Evolutionary conservation across 2,797 vertebrate species (phyloP), one percentile per base, ranked within the genome.

Genomic region (Clarias laeviceps): DNA sequence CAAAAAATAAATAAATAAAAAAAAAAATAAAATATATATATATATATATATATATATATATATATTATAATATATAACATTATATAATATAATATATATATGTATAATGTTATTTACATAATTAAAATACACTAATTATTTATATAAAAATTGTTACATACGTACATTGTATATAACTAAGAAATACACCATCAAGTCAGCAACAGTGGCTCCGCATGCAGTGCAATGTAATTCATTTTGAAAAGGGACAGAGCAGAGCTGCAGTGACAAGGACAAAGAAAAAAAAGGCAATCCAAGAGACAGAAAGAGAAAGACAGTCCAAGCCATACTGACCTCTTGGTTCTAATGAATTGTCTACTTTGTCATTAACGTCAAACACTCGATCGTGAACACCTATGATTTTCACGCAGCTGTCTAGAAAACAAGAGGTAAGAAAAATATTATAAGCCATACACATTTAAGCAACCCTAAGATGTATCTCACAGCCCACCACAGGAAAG

Each of bases 331-430:
- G 97, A 99, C 98, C 98, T 99, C 97, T 96, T 97, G 98, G 98
- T 97, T 99, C 98, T 99, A 99, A 98, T 95, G 98, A 98, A 99
- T 98, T 99, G 97, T 99, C 98, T 99, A 99, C 97, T 98, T 98
- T 99, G 97, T 99, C 98, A 97, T 98, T 98, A 97, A 98, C 97
- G 94, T 98, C 98, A 97, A 99, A 99, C 97, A 98, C 97, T 93
- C 97, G 97, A 95, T 99, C 98, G 97, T 99, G 98, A 97, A 97
- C 98, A 94, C 98, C 97, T 99, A 99, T 97, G 97, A 97, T 99
- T 99, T 98, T 99, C 98, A 98, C 96, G 96, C 98, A 99, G 98
- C 96, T 98, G 96, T 98, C 98, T 99, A 99, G 95, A 99, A 98
- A 88, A 90, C 84, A 88, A 86, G 86, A 88, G 82, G 83, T 66